Evolutionary conservation across 2,797 vertebrate species (phyloP), one percentile per base, ranked within the genome.

Genomic region (Crocidura indochinensis): DNA sequence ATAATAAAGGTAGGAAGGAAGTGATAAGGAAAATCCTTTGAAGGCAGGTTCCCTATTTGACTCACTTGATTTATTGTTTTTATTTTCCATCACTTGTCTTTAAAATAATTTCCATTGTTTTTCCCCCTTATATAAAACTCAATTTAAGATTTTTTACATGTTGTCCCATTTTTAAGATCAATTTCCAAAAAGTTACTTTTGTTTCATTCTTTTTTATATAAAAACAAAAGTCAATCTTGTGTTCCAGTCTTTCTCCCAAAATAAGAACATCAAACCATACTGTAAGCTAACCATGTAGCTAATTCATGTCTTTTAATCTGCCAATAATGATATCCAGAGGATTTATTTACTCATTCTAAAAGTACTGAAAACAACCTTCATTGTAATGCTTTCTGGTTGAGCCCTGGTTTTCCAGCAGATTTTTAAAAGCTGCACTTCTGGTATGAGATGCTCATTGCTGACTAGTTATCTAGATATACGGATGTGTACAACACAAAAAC

Each of bases 361-460:
- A 87, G 67, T 7, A 2, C 24, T 26, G 4, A 27, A 11, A 27
- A 65, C 27, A 10, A 8, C 27, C 64, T 78, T 26, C 8, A 1
- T 88, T 75, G 29, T 77, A 68, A 75, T n/a, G 31, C 14, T 9
- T 3, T 31, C 81, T 17, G 87, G 10, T 19, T 53, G 1, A 46
- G 44, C 19, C 44, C 31, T 73, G 73, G 69, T 24, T 64, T 86
- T 84, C 47, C 49, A 47, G 12, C 22, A 27, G 64, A 27, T 44
- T 86, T 76, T 60, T 73, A 14, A 3, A 68, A 67, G 64, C 8
- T 85, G 27, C 64, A 11, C 93, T 92, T 90, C 24, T 53, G 90
- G 92, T 29, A 72, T 92, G 64, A 49, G 29, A 3, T 62, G 15
- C 46, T 87, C n/a, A 17, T 2, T 38, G 27, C 31, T 81, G n/a